phyloP scores from a whole-genome alignment of 2,113 vertebrate genomes.

The Psittacula cyanocephala region DNA sequence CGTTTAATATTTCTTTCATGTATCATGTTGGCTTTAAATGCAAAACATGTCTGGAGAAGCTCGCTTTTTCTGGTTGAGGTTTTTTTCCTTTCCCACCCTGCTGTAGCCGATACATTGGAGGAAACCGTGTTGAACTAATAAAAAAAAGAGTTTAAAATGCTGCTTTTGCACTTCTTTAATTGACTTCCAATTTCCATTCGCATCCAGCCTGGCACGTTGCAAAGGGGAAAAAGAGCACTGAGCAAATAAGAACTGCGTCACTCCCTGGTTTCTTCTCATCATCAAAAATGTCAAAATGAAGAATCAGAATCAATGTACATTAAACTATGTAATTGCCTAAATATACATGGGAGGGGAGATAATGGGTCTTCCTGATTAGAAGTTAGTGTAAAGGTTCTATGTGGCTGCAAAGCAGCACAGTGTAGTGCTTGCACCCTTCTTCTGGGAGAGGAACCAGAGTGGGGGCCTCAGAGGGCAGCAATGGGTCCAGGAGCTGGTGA shows the following conservation, averaged over 20 bases:
- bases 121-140: not conserved
- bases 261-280: not conserved
- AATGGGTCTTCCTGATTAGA: conserved; percentile 13
- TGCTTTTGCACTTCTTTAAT: conserved; percentile 39
- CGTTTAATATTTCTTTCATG: conserved; percentile 47
- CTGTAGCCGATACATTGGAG: not conserved
- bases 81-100: not conserved
- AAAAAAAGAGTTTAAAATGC: conserved; percentile 19
- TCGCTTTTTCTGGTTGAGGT: not conserved
- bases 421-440: not conserved
- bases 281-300: conserved; percentile 37
- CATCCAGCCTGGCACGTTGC: not conserved
- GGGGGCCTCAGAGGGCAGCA: too few relatives aligned
- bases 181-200: conserved; percentile 12
- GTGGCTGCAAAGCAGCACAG: not conserved
- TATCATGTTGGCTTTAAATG: not conserved
- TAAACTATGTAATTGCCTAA: conserved; percentile 19
- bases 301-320: conserved; percentile 14
- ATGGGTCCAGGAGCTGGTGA: accelerated
- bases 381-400: not conserved
- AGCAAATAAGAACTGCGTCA: conserved; percentile 4
- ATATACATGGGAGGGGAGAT: not conserved
- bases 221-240: not conserved
- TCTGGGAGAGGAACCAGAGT: not conserved
- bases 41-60: conserved; percentile 15